Conservation (phyloP, 2,888 invertebrate genomes). For the Ferdinandea cuprea region DNA sequence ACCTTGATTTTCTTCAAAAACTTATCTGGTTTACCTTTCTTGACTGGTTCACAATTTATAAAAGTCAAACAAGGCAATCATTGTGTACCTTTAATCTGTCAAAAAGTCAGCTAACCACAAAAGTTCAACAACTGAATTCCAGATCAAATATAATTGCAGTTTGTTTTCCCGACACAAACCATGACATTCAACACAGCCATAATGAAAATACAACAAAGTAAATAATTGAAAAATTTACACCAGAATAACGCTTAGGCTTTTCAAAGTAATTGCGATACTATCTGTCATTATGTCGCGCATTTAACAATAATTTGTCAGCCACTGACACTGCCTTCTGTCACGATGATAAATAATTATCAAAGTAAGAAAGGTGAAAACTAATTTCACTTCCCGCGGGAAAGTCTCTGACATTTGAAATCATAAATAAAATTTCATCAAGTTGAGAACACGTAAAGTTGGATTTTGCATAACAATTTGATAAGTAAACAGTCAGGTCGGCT, state of each 20-base stretch:
- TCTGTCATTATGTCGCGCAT: conserved; percentile 9
- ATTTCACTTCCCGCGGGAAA: conserved; percentile 22
- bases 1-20: conserved; percentile 13
- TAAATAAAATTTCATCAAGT: too few species aligned
- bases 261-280: conserved; percentile 12
- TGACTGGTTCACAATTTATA: conserved; percentile 20
- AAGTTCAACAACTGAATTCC: conserved; percentile 32
- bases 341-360: not conserved
- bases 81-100: not conserved
- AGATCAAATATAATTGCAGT: conserved; percentile 51
- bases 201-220: not conserved
- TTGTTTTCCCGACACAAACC: conserved; percentile 4
- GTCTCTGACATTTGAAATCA: too few species aligned
- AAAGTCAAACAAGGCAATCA: not conserved
- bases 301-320: not conserved
- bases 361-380: conserved; percentile 38
- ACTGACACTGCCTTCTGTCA: not conserved
- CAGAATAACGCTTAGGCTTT: not conserved
- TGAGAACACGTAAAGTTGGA: too few species aligned
- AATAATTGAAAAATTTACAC: too few species aligned
- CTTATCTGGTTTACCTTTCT: conserved; percentile 47
- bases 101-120: conserved; percentile 1
- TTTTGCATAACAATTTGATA: conserved; percentile 19
- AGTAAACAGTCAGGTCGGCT: conserved; percentile 14
- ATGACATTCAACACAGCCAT: conserved; percentile 1